Base-by-base conservation (phyloP, 2,113 vertebrate genomes). In the Anarrhichthys ocellatus region DNA sequence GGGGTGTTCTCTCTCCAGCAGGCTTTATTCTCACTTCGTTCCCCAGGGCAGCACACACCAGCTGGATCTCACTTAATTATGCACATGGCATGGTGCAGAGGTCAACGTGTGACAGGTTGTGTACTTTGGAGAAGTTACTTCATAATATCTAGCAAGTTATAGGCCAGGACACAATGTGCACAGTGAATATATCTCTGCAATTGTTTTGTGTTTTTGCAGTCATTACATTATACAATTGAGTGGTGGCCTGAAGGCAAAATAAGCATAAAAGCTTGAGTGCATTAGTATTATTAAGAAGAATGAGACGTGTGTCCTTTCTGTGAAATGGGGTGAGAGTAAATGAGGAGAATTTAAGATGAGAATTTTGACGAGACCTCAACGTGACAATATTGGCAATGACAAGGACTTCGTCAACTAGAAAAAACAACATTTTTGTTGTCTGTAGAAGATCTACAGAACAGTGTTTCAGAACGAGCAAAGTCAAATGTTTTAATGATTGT, bases 41-140 rank as follows among this genome's bases (percentile, higher is more conserved):
- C 91, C 87, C 85, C 68, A 64, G 84, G 88, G 89, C 85, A 38
- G 61, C 59, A n/a, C 78, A 83, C 86, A 82, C 92, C 93, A 94
- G 88, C 91, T 94, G 92, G 91, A 91, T 80, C 86, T 88, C 78
- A 9, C 81, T 91, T 91, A 82, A 89, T 91, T 92, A 90, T 91
- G 82, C 85, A 75, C 71, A 83, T 81, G 78, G 83, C 77, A 73
- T 86, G 87, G 82, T 6, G 46, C 69, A 36, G 75, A 91, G 89
- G 91, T 93, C 91, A 90, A 76, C 32, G 42, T 44, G 38, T 75
- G 87, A 87, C 76, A 82, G 40, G 68, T 67, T 81, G 66, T 83
- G 75, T 62, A 76, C 80, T 85, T 82, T 78, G 9, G 24, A 71
- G 66, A 88, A 86, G 70, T 82, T 85, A 46, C 38, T 78, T 61